Conservation (phyloP, 2,113 vertebrate species). For the Paramormyrops kingsleyae region DNA sequence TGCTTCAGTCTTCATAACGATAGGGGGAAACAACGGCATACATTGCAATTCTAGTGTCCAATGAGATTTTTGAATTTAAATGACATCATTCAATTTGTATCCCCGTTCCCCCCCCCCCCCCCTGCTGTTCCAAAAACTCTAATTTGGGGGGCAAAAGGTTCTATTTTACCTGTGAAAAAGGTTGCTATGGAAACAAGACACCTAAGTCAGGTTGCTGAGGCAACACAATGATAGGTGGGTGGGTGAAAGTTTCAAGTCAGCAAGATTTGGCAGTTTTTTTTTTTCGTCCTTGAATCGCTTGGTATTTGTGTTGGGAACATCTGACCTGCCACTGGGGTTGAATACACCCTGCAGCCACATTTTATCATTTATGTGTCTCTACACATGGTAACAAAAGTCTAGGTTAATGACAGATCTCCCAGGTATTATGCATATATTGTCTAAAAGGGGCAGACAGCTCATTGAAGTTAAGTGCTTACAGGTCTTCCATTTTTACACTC, state of each 20-base stretch:
- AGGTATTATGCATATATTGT: constrained; percentile 27
- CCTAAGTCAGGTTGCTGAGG: constrained; percentile 44
- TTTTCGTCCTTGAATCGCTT: constrained; percentile 6
- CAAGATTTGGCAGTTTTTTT: constrained; percentile 17
- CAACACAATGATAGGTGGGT: constrained; percentile 32
- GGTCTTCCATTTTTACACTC: constrained; percentile 27
- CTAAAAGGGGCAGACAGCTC: constrained; percentile 28
- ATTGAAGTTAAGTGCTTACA: constrained; percentile 31
- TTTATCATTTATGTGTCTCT: constrained; percentile 12
- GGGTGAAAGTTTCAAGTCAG: constrained; percentile 34
- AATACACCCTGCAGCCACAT: not conserved
- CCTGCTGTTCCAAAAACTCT: constrained; percentile 11
- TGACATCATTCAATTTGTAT: not conserved
- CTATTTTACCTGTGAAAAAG: constrained; percentile 34
- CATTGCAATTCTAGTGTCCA: not conserved
- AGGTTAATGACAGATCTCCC: constrained; percentile 39
- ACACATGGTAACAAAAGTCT: constrained; percentile 24
- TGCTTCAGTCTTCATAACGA: not conserved
- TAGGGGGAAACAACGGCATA: too few relatives aligned
- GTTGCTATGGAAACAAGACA: constrained; percentile 48
- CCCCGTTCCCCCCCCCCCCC: too few relatives aligned
- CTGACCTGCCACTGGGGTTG: constrained; percentile 5
- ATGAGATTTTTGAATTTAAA: not conserved
- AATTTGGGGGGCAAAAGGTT: constrained; percentile 10
- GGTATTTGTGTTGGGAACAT: not conserved